phyloP scores from a whole-genome alignment of 2,113 vertebrate genomes.

The Ammodytes dubius region DNA sequence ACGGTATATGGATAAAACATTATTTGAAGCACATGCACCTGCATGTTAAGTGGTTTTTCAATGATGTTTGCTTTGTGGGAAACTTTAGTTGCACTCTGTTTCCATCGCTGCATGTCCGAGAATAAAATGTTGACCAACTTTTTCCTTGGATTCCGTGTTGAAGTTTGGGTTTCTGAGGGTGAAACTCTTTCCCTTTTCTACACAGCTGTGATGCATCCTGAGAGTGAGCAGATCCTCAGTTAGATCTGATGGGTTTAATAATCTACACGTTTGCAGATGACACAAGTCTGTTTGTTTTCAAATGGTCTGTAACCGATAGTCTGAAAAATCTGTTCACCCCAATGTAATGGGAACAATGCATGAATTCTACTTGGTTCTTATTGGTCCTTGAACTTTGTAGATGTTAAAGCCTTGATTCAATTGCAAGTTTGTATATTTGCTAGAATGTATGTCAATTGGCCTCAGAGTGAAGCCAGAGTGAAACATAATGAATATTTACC shows the following conservation, averaged over 20 bases:
- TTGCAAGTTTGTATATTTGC: neutral
- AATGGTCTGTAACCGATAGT: neutral
- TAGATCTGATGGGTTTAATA: neutral
- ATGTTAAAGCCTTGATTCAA: neutral
- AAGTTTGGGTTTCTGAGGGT: neutral
- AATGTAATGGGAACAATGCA: neutral
- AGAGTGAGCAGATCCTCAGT: neutral
- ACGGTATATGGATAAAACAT: constrained; percentile 3
- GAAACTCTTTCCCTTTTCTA: neutral
- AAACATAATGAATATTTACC: constrained; percentile 12
- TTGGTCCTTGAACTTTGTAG: neutral
- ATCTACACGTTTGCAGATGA: constrained; percentile 17
- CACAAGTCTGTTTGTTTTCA: neutral
- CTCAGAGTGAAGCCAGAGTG: neutral
- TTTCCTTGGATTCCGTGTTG: neutral
- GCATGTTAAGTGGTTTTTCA: neutral
- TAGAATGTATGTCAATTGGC: neutral
- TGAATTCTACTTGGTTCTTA: neutral
- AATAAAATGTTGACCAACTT: neutral
- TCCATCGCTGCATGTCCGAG: neutral
- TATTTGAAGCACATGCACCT: neutral
- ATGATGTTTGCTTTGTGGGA: neutral
- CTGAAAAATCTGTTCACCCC: neutral
- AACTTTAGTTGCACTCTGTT: neutral
- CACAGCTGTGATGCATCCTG: neutral